Evolutionary conservation across 2,797 vertebrate genomes (phyloP).

Genomic region (Lates japonicus): DNA sequence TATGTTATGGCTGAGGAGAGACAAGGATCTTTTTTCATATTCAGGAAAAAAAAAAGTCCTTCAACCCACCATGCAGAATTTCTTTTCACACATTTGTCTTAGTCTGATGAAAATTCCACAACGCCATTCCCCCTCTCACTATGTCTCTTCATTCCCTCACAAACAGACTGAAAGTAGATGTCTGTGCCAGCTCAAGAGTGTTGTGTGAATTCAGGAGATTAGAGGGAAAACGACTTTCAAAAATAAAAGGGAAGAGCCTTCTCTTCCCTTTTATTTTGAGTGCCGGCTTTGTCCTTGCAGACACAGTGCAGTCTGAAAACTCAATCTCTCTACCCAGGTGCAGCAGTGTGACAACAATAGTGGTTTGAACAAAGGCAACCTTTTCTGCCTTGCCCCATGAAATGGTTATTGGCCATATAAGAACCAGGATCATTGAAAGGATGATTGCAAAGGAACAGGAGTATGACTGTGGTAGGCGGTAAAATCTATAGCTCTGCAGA

Average conservation of each 20-base stretch:
- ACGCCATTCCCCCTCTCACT: not conserved
- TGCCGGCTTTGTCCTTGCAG: conserved; percentile 83
- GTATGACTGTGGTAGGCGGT: conserved; percentile 35
- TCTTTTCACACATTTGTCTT: conserved; percentile 21
- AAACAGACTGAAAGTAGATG: conserved; percentile 56
- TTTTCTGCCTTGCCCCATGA: conserved; percentile 70
- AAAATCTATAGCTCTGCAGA: conserved; percentile 53
- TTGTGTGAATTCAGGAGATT: conserved; percentile 65
- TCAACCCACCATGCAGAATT: conserved; percentile 20
- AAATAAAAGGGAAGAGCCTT: conserved; percentile 71
- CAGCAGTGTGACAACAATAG: conserved; percentile 77
- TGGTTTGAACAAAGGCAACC: conserved; percentile 76
- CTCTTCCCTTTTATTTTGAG: conserved; percentile 43
- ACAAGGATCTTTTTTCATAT: conserved; percentile 21
- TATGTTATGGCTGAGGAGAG: conserved; percentile 2
- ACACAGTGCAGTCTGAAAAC: conserved; percentile 76
- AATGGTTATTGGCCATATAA: conserved; percentile 69
- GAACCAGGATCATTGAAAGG: conserved; percentile 68
- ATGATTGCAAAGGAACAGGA: conserved; percentile 60
- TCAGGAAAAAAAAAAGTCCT: conserved; percentile 33
- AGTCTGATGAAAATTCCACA: conserved; percentile 32
- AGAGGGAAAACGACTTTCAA: conserved; percentile 71
- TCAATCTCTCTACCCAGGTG: conserved; percentile 82
- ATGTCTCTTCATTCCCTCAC: conserved; percentile 59
- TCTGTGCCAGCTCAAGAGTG: conserved; percentile 59